phyloP scores from a whole-genome alignment of 2,888 invertebrate genomes.

The Pachycephus smyrnensis region DNA sequence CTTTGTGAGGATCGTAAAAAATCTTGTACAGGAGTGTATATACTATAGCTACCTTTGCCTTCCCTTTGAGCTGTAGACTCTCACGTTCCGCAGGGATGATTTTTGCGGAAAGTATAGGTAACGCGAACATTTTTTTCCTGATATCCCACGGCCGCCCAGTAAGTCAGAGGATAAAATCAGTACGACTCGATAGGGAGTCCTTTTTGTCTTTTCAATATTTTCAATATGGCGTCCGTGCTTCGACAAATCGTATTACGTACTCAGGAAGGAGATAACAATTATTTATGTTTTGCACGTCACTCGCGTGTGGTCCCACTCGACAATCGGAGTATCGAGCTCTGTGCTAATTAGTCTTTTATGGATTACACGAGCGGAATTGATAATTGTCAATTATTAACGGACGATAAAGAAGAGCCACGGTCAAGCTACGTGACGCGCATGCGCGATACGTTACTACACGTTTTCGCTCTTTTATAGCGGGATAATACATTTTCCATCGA shows the following conservation, averaged over 20 bases:
- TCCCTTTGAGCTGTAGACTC: not conserved
- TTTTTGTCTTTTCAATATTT: not conserved
- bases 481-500: not conserved
- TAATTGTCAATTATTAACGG: not conserved
- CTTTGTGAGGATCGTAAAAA: not conserved
- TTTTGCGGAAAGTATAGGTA: not conserved
- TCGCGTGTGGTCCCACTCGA: not conserved
- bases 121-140: not conserved
- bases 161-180: not conserved
- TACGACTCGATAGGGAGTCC: not conserved
- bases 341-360: not conserved
- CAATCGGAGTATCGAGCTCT: not conserved
- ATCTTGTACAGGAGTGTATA: not conserved
- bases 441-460: not conserved
- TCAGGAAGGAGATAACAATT: not conserved
- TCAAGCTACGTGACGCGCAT: constrained; percentile 4
- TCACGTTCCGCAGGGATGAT: not conserved
- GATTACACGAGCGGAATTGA: constrained; percentile 1
- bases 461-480: not conserved
- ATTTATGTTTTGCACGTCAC: not conserved
- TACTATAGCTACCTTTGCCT: not conserved
- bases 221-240: not conserved
- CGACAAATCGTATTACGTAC: not conserved
- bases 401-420: not conserved
- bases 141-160: not conserved